Base-by-base conservation (phyloP, 2,797 vertebrate species). In the Heteromormyrus szaboi region DNA sequence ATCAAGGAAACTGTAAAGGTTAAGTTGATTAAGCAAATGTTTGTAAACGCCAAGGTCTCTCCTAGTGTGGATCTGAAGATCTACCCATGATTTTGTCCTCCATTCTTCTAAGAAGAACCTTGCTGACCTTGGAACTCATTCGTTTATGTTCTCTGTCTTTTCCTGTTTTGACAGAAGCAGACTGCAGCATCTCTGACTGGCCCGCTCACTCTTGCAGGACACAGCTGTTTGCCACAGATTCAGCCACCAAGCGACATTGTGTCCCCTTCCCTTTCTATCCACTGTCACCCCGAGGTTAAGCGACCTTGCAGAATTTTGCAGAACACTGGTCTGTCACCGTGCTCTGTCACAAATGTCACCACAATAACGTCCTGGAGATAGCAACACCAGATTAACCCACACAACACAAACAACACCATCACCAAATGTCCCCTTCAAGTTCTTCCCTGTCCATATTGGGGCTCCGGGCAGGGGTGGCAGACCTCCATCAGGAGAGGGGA, bases 21-120 rank as follows among this genome's bases (percentile, higher is more conserved):
- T 84, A 84, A 85, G 46, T 85, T 89, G 79, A 65, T 44, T 83
- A 65, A 37, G n/a, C 37, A 46, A 41, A 48, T 51, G 54, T 85
- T 62, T 53, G 19, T 19, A 41, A 68, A 46, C 46, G 19, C 44
- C 25, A 25, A 50, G 41, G n/a, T 62, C 59, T 81, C 56, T 19
- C 51, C 29, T 22, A 19, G 51, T 53, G 33, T 8, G 76, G 33
- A 81, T 53, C 59, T 85, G 81, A 85, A 4, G 56, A 72, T 25
- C 59, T 46, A 68, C 14, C 46, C 81, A 48, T 85, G 81, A 48
- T 83, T 62, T 88, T 62, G 53, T 84, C 22, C 8, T 50, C 6
- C 12, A 53, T 44, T 11, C 56, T 22, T 81, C 4, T n/a, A 17
- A 37, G 25, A 68, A 19, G 14, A 25, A 85, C 46, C 83, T 53